Conservation (phyloP, 2,888 invertebrate species). For the Augiades crinisus region DNA sequence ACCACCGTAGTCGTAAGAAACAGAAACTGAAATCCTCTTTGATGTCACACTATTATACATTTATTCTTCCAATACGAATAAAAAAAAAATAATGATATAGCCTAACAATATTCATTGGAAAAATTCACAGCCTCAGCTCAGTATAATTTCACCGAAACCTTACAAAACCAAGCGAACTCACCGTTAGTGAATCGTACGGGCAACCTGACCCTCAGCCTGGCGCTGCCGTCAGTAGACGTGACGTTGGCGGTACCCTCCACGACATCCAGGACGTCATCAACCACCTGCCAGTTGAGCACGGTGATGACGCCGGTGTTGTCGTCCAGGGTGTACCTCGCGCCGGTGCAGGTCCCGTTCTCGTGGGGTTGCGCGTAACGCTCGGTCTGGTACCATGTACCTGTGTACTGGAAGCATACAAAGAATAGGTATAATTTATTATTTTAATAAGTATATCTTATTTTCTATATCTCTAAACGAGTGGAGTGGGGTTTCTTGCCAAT, state of each 20-base stretch:
- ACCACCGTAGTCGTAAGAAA: too few species aligned
- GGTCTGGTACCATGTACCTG: conserved; percentile 66
- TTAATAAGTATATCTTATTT: too few species aligned
- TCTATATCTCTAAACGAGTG: too few species aligned
- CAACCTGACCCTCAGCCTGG: conserved; percentile 47
- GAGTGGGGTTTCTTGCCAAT: too few species aligned
- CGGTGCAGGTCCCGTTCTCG: conserved; percentile 51
- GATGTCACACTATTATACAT: too few species aligned
- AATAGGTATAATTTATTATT: too few species aligned
- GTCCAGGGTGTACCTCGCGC: conserved; percentile 49
- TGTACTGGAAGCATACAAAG: conserved; percentile 64
- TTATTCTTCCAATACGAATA: too few species aligned
- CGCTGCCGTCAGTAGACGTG: conserved; percentile 47
- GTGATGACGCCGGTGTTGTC: conserved; percentile 42
- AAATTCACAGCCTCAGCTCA: too few species aligned
- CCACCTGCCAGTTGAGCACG: conserved; percentile 61
- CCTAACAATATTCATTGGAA: too few species aligned
- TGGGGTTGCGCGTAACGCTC: conserved; percentile 55
- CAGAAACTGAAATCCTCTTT: too few species aligned
- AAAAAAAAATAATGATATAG: too few species aligned
- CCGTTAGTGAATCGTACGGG: conserved; percentile 46
- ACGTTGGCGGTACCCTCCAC: conserved; percentile 52
- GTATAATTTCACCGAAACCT: too few species aligned
- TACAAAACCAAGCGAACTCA: conserved; percentile 40
- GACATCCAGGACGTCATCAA: conserved; percentile 46